phyloP scores from a whole-genome alignment of 2,797 vertebrate species.

The Neosalanx taihuensis region DNA sequence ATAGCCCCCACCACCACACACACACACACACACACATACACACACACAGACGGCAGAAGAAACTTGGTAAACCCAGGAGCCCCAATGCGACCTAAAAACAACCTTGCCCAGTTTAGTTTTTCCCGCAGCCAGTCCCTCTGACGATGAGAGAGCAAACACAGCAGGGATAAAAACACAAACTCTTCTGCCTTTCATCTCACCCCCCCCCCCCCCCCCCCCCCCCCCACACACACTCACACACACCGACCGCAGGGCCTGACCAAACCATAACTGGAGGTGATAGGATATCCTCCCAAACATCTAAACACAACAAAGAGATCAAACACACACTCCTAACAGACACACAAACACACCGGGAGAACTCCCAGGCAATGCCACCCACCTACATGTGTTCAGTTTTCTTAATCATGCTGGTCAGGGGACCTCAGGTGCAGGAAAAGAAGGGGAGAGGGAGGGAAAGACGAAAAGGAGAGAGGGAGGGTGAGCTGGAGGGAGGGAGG shows the following conservation, averaged over 20 bases:
- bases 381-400: constrained; percentile 71
- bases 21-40: neutral
- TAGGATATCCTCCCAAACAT: constrained; percentile 80
- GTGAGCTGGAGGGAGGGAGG: constrained; percentile 24
- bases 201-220: constrained; percentile 1
- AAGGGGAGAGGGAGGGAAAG: neutral
- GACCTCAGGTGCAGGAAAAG: constrained; percentile 41
- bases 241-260: constrained; percentile 61
- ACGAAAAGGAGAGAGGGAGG: constrained; percentile 34
- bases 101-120: constrained; percentile 69
- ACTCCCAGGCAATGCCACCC: constrained; percentile 70
- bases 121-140: constrained; percentile 59
- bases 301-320: constrained; percentile 79
- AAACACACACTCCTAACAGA: constrained; percentile 57
- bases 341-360: constrained; percentile 23
- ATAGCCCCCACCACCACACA: neutral
- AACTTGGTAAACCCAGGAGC: constrained; percentile 21
- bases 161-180: constrained; percentile 77
- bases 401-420: constrained; percentile 70
- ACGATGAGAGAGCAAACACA: constrained; percentile 68
- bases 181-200: constrained; percentile 42
- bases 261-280: constrained; percentile 75
- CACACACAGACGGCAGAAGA: neutral
- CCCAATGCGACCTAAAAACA: constrained; percentile 70
- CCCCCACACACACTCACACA: neutral